These are phyloP conservation scores for Notodonta dromedarius DNA, from an alignment of 2,888 invertebrate species.

Conservation along the genomic window DNA sequence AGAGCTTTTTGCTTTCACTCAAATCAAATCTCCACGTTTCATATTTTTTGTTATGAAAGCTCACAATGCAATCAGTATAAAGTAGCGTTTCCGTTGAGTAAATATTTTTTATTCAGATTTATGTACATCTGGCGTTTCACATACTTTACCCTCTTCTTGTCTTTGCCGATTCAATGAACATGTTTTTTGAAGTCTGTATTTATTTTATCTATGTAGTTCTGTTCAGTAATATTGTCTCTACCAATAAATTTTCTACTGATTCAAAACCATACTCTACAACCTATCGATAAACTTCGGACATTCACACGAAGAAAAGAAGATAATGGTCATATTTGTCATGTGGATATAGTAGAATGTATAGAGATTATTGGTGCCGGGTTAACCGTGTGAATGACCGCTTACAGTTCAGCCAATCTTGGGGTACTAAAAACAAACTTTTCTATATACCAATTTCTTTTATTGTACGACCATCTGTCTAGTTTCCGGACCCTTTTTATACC, in stretches of 20 bases:
- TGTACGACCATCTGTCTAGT: slow-evolving; percentile 69
- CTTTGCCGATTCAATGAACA: slow-evolving; percentile 22
- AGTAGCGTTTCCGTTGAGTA: slow-evolving; percentile 34
- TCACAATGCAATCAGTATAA: slow-evolving; percentile 40
- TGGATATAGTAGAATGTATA: too few relatives aligned
- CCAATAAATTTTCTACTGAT: too few relatives aligned
- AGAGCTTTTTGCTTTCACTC: slow-evolving; percentile 40
- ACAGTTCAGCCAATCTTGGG: slow-evolving; percentile 26
- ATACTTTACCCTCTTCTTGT: slow-evolving; percentile 41
- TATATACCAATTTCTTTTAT: slow-evolving; percentile 64
- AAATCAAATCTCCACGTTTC: slow-evolving; percentile 31
- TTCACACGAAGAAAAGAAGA: too few relatives aligned
- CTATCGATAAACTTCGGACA: too few relatives aligned
- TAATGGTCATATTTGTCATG: too few relatives aligned
- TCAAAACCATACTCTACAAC: too few relatives aligned
- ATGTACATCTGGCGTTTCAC: slow-evolving; percentile 49
- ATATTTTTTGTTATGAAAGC: slow-evolving; percentile 39
- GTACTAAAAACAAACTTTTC: slow-evolving; percentile 45
- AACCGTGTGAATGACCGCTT: too few relatives aligned
- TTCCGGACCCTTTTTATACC: slow-evolving; percentile 70
- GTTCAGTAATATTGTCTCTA: too few relatives aligned
- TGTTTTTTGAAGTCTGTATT: too few relatives aligned
- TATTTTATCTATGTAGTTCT: too few relatives aligned
- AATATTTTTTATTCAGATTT: slow-evolving; percentile 48
- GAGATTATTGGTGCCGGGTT: too few relatives aligned